phyloP scores from a whole-genome alignment of 2,113 vertebrate genomes.

The Nannospalax galili region DNA sequence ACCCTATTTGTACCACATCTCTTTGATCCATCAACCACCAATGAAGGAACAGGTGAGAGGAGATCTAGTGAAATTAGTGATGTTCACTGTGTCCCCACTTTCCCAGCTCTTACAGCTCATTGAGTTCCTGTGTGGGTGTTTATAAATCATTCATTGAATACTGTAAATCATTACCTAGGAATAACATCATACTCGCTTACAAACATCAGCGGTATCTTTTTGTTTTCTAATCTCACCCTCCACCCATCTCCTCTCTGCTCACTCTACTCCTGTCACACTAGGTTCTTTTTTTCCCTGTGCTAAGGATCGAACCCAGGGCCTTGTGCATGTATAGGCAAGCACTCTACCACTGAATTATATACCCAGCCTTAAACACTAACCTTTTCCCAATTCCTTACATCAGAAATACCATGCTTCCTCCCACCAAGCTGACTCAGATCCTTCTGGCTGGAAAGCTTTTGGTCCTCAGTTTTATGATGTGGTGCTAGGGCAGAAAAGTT shows the following conservation, averaged over 20 bases:
- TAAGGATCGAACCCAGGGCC: not conserved
- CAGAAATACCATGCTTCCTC: not conserved
- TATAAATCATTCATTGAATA: not conserved
- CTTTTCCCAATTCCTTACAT: not conserved
- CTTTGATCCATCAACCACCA: slow-evolving; percentile 59
- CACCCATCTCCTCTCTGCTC: slow-evolving; percentile 1
- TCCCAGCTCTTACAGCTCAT: too few relatives aligned
- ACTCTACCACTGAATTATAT: not conserved
- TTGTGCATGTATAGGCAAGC: not conserved
- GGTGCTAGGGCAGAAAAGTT: not conserved
- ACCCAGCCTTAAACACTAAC: not conserved
- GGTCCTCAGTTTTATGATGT: not conserved
- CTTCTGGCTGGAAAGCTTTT: slow-evolving; percentile 19
- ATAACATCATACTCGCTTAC: not conserved
- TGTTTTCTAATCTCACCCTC: not conserved
- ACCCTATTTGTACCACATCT: not conserved
- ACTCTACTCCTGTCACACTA: not conserved
- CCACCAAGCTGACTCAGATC: slow-evolving; percentile 5
- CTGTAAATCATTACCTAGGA: slow-evolving; percentile 3
- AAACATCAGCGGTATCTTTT: not conserved
- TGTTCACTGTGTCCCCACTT: too few relatives aligned
- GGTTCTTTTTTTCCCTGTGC: not conserved
- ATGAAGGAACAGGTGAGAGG: too few relatives aligned
- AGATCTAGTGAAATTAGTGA: too few relatives aligned
- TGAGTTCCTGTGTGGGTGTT: too few relatives aligned